Evolutionary conservation across 2,113 vertebrate genomes (phyloP), one percentile per base, ranked within the genome.

Genomic region (Rhinichthys klamathensis): DNA sequence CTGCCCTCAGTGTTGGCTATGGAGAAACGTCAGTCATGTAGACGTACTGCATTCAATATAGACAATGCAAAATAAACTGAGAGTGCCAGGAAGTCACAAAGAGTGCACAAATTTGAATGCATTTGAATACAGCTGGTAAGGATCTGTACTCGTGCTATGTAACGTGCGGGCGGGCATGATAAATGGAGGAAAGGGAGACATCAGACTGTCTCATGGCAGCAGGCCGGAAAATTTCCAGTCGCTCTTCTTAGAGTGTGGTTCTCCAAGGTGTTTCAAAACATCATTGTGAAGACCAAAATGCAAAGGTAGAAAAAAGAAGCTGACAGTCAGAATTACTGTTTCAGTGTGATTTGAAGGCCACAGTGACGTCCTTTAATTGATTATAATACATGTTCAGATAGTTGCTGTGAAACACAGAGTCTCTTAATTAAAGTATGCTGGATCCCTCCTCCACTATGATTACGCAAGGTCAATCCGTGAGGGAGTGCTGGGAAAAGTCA

Each of bases 401-500:
- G 56, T 80, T 80, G 23, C 77, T 3, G 35, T 41, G 77, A 80
- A 44, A 80, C n/a, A 65, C 18, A 38, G 2, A 18, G 15, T 63
- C 58, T 69, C 41, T 35, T 69, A 82, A 69, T 82, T 35, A 82
- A 65, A 67, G 4, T 49, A 11, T 49, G 16, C 44, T 15, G 44
- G 25, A 81, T 51, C 58, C 15, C 44, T 46, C 23, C 11, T 56
- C 63, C 21, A 13, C 35, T 78, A 44, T 73, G 51, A 58, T 70
- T 89, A 83, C 35, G 83, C 90, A 86, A 91, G 90, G 90, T 92
- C 90, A 90, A 54, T 58, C 72, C 80, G 13, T 65, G 15, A 56
- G 30, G 65, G 79, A 27, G 61, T 90, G 65, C 92, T 93, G 91
- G 93, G 93, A 92, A 94, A 93, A 93, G 92, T 94, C 92, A 94